A percentile compares a stretch with the other conserved stretches of the same genome.
These are phyloP conservation scores for Pyxicephalus adspersus DNA, from an alignment of 2,113 vertebrate genomes.

Conservation along the genomic window DNA sequence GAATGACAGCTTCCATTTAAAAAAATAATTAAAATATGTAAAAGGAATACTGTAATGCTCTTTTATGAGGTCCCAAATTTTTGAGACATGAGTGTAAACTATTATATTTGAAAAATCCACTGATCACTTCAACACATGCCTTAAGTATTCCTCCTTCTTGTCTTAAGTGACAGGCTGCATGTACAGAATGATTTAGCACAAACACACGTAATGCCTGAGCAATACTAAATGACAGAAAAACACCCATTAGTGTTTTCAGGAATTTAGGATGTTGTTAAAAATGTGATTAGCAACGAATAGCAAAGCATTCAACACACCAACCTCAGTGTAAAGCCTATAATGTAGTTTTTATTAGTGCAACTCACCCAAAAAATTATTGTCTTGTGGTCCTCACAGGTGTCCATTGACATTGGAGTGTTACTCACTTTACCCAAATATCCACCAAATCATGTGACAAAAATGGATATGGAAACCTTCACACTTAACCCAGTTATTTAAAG, in stretches of 20 bases:
- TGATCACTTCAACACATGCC: neutral
- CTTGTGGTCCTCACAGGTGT: too few species aligned
- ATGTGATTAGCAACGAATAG: neutral
- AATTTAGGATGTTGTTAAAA: slow-evolving; percentile 37
- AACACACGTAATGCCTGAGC: slow-evolving; percentile 11
- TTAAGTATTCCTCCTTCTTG: neutral
- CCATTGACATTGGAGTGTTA: too few species aligned
- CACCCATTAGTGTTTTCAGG: slow-evolving; percentile 2
- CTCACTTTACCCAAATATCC: too few species aligned
- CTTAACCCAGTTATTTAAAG: too few species aligned
- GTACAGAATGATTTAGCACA: slow-evolving; percentile 3
- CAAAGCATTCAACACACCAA: slow-evolving; percentile 32
- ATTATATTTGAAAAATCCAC: neutral
- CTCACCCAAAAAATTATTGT: too few species aligned
- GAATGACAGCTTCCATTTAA: neutral
- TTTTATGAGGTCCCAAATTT: slow-evolving; percentile 12
- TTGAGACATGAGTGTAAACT: neutral
- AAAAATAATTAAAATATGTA: neutral
- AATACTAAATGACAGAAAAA: slow-evolving; percentile 17
- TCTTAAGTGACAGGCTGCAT: neutral
- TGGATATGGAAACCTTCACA: too few species aligned
- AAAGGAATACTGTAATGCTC: neutral
- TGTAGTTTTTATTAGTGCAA: too few species aligned
- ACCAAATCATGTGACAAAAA: too few species aligned
- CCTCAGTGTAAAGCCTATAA: too few species aligned